phyloP scores from a whole-genome alignment of 2,113 vertebrate species.

The Takifugu flavidus region DNA sequence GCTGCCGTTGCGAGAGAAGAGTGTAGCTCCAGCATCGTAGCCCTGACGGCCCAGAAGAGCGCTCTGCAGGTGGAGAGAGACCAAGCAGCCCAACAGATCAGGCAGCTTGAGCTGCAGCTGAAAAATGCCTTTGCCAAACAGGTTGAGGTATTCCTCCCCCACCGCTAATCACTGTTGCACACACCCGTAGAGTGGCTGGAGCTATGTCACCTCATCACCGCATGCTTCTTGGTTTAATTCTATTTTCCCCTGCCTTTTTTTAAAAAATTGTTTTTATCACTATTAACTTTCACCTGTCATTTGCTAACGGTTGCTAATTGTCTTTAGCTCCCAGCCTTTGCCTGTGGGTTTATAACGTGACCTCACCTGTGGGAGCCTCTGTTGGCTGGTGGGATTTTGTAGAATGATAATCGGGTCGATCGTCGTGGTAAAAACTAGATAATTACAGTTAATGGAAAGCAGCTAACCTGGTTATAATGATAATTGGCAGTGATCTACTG shows the following conservation, averaged over 20 bases:
- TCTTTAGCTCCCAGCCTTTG: conserved; percentile 49
- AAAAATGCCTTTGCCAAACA: conserved; percentile 83
- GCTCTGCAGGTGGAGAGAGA: conserved; percentile 77
- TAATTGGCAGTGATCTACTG: background rate
- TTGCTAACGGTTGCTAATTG: conserved; percentile 40
- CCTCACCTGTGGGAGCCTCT: conserved; percentile 11
- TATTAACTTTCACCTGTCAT: conserved; percentile 57
- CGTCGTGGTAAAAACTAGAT: too few relatives aligned
- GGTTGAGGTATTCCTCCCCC: conserved; percentile 76
- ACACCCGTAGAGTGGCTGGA: conserved; percentile 49
- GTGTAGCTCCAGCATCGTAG: conserved; percentile 73
- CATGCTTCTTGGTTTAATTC: conserved; percentile 55
- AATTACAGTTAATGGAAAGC: too few relatives aligned
- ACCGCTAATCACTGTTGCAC: conserved; percentile 70
- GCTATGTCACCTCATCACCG: conserved; percentile 57
- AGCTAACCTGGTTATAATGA: too few relatives aligned
- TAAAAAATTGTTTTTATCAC: background rate
- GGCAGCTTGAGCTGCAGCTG: conserved; percentile 81
- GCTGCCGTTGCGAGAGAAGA: conserved; percentile 63
- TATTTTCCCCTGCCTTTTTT: conserved; percentile 28
- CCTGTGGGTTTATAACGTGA: conserved; percentile 70
- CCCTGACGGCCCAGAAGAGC: conserved; percentile 67
- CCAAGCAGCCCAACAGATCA: conserved; percentile 77
- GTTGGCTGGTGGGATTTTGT: background rate
- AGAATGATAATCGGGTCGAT: background rate